Conservation (phyloP, 2,888 invertebrate genomes). For the Hydraecia micacea region DNA sequence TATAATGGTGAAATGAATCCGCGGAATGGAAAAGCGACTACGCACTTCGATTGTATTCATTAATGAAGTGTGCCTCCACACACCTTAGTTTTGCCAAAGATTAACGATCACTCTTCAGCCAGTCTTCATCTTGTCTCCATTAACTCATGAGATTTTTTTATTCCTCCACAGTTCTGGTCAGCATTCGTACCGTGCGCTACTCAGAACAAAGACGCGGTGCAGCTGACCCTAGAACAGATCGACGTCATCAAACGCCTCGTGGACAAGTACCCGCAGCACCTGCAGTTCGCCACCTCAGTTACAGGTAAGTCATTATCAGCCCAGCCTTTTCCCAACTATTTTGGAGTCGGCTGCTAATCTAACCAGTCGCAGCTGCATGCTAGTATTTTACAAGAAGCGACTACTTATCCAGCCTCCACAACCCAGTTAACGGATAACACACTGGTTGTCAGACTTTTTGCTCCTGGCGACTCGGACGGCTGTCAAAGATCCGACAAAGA, state of each 20-base stretch:
- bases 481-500: neutral
- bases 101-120: neutral
- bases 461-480: neutral
- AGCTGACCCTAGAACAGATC: slow-evolving; percentile 93
- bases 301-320: slow-evolving; percentile 85
- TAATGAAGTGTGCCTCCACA: neutral
- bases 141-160: neutral
- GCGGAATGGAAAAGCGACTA: neutral
- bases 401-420: neutral
- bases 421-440: neutral
- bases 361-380: neutral
- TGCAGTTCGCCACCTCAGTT: slow-evolving; percentile 92
- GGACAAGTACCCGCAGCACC: slow-evolving; percentile 91
- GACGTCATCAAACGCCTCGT: slow-evolving; percentile 93
- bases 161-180: slow-evolving; percentile 92
- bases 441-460: neutral
- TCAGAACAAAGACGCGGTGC: slow-evolving; percentile 93
- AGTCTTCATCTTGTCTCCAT: neutral
- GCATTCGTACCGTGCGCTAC: slow-evolving; percentile 93
- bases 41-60: neutral
- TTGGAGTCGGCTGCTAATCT: neutral
- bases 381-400: neutral
- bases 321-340: neutral
- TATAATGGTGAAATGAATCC: neutral
- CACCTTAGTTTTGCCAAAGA: neutral